phyloP scores from a whole-genome alignment of 64 coral and sea anemone species.

The Platygyra sinensis region DNA sequence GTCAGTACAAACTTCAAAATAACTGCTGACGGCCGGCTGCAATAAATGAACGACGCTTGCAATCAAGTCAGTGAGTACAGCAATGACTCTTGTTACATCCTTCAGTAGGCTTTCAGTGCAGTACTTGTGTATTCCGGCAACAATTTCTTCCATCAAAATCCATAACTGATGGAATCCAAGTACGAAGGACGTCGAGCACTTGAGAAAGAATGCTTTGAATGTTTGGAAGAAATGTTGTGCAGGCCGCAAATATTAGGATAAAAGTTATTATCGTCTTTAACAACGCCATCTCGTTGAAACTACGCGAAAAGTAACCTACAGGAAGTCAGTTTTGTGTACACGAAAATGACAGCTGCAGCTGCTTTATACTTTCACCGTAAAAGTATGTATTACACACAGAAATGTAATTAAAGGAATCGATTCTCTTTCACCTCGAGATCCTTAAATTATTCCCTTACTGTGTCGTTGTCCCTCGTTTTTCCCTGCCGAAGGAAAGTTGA shows the following conservation, averaged over 20 bases:
- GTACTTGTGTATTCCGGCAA: conserved; percentile 47
- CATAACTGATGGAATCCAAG: conserved; percentile 51
- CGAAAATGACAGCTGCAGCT: too few relatives aligned
- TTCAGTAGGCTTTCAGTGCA: conserved; percentile 62
- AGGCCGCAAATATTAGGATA: conserved; percentile 28
- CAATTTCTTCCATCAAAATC: conserved; percentile 36
- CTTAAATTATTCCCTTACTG: not conserved
- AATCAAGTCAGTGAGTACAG: not conserved
- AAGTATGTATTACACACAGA: not conserved
- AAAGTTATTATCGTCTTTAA: not conserved
- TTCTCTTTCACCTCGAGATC: not conserved
- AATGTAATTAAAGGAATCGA: not conserved
- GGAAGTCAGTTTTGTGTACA: not conserved
- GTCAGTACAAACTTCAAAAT: conserved; percentile 27
- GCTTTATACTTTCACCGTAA: too few relatives aligned
- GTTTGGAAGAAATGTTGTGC: conserved; percentile 40
- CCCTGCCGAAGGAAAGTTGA: not conserved
- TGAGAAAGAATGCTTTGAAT: not conserved
- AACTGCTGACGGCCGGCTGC: conserved; percentile 11
- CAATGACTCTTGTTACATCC: conserved; percentile 34
- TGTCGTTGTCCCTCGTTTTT: not conserved
- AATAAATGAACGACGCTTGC: conserved; percentile 6
- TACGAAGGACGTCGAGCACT: not conserved
- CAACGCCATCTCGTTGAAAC: not conserved
- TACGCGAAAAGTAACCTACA: not conserved